Evolutionary conservation across 2,888 invertebrate genomes (phyloP).

Genomic region (Drosophila buzzatii): DNA sequence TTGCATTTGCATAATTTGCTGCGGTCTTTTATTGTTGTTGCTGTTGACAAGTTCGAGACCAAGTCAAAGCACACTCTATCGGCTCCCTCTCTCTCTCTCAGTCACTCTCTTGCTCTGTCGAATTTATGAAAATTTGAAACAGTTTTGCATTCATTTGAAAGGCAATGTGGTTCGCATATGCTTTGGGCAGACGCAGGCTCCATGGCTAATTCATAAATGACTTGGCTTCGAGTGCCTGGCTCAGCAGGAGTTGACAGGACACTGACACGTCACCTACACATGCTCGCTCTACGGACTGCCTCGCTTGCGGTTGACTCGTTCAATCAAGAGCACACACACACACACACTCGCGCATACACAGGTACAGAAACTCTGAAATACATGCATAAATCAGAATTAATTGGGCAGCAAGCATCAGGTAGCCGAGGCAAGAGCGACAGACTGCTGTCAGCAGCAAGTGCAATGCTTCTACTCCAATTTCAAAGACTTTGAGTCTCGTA

Average conservation of each 20-base stretch:
- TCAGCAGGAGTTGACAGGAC: constrained; percentile 6
- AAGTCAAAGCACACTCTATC: constrained; percentile 11
- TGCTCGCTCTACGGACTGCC: background rate
- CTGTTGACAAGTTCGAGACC: constrained; percentile 11
- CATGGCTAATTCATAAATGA: constrained; percentile 24
- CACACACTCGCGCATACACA: background rate
- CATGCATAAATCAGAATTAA: constrained; percentile 54
- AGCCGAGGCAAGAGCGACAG: constrained; percentile 11
- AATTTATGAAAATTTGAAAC: constrained; percentile 47
- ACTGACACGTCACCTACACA: background rate
- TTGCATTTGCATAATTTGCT: constrained; percentile 59
- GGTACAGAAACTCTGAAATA: background rate
- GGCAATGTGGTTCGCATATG: constrained; percentile 1
- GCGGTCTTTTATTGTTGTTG: constrained; percentile 43
- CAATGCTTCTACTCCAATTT: background rate
- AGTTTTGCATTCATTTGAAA: constrained; percentile 27
- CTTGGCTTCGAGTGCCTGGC: constrained; percentile 6
- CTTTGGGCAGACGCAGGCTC: constrained; percentile 1
- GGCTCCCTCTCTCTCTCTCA: background rate
- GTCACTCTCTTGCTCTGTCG: constrained; percentile 1
- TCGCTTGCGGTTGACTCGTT: constrained; percentile 8
- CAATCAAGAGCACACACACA: constrained; percentile 34
- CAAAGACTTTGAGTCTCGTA: background rate
- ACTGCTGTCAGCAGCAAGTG: constrained; percentile 8
- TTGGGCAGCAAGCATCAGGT: constrained; percentile 40